A percentile compares a stretch with the other conserved stretches of the same genome.
These are phyloP conservation scores for Diplazon laetatorius DNA, from an alignment of 2,888 invertebrate genomes.

Conservation along the genomic window DNA sequence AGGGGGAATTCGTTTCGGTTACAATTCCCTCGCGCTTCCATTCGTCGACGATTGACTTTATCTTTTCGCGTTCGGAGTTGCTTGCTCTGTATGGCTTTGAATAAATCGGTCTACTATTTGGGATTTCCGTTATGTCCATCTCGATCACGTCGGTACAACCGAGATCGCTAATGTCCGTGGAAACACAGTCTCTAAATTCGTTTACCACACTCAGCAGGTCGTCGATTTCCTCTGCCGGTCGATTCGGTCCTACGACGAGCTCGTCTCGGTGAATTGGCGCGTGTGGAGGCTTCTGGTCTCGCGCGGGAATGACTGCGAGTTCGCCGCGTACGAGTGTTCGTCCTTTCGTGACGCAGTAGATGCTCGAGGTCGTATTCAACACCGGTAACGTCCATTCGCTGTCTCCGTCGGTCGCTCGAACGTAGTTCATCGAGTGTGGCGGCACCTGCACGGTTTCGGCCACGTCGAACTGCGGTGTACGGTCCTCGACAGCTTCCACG, in stretches of 20 bases:
- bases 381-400: constrained; percentile 5
- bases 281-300: background rate
- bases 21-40: constrained; percentile 56
- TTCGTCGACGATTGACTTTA: constrained; percentile 47
- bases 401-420: background rate
- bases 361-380: background rate
- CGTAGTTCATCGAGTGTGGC: constrained; percentile 14
- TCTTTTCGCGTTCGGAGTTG: constrained; percentile 47
- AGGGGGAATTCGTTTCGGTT: constrained; percentile 45
- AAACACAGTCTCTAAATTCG: constrained; percentile 29
- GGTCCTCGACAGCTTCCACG: background rate
- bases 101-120: constrained; percentile 34
- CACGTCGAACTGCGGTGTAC: background rate
- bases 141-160: constrained; percentile 39
- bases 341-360: background rate
- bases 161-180: constrained; percentile 27
- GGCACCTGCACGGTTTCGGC: background rate
- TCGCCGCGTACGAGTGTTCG: background rate
- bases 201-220: constrained; percentile 37
- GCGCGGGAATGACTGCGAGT: background rate
- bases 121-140: constrained; percentile 37
- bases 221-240: constrained; percentile 6
- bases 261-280: constrained; percentile 4
- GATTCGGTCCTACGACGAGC: constrained; percentile 16
- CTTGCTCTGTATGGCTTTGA: constrained; percentile 49